phyloP scores from a whole-genome alignment of 2,797 vertebrate genomes.

The Phoxinus dragarum region DNA sequence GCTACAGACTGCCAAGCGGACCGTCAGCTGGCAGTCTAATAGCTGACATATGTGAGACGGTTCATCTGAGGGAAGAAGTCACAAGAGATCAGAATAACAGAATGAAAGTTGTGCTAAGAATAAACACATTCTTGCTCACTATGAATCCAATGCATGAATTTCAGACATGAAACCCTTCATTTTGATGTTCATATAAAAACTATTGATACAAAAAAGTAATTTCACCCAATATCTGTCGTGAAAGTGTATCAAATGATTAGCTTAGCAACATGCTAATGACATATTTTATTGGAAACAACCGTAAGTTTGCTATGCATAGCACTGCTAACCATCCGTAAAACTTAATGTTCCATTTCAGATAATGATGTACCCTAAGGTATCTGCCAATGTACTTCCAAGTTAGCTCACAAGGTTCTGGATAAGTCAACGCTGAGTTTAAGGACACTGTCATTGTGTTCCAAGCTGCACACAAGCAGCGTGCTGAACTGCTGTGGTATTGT shows the following conservation, averaged over 20 bases:
- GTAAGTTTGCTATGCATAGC: not conserved
- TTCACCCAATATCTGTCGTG: not conserved
- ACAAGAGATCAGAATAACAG: conserved; percentile 13
- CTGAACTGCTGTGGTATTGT: conserved; percentile 13
- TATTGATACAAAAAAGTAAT: not conserved
- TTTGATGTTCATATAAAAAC: not conserved
- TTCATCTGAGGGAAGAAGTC: conserved; percentile 14
- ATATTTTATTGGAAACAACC: not conserved
- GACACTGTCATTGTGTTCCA: not conserved
- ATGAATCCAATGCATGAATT: not conserved
- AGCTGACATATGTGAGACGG: not conserved
- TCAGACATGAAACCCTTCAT: not conserved
- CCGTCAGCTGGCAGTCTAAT: not conserved
- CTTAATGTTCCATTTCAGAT: not conserved
- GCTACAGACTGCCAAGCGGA: not conserved
- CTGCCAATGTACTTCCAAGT: not conserved
- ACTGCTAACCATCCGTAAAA: not conserved
- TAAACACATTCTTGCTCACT: not conserved
- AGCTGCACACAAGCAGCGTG: not conserved
- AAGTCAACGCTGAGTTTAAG: not conserved
- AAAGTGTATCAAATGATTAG: not conserved
- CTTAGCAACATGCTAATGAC: not conserved
- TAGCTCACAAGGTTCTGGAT: not conserved
- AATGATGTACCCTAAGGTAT: not conserved
- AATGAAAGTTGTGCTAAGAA: conserved; percentile 16